Evolutionary conservation across 2,113 vertebrate species (phyloP), one percentile per base, ranked within the genome.

Genomic region (Cochlearius cochlearius): DNA sequence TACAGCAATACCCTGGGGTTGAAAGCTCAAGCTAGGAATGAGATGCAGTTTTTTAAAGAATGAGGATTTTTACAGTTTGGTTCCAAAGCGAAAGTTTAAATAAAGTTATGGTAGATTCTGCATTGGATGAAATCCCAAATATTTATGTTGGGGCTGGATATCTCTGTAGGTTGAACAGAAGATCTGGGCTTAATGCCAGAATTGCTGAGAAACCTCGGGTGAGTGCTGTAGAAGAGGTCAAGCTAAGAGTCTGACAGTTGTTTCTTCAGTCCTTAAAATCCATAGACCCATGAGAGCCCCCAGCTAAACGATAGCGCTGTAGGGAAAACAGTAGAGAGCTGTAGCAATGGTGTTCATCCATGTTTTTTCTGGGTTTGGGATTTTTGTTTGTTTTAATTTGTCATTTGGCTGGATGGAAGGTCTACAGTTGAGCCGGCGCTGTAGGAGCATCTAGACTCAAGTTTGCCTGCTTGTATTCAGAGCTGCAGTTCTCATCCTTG

Each of bases 261-360:
- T 80, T 53, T 75, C 60, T 77, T 29, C 43, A 41, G 18, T 36
- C 52, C 47, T 82, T 34, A 32, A 59, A 73, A 91, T 53, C 50
- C 63, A 34, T 5, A 25, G 29, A 53, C 7, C 29, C 63, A 0
- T 58, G 59, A 32, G 36, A 71, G 45, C 47, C 26, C 12, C 22
- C 66, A 34, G 11, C 17, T 63, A 34, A 50, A 43, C 55, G 56
- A 12, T 21, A 14, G 32, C 14, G 32, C 16, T 66, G 1, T 25
- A 22, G 19, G 15, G 49, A 19, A 29, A 50, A 3, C 20, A 60
- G 39, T 5, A 26, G 53, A 60, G 55, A 53, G 10, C 78, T n/a
- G 12, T 12, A 56, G 62, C 49, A 7, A 1, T 63, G 0, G 0
- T 39, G 27, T 56, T 83, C 43, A 7, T 41, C 34, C 2, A 26